phyloP scores from a whole-genome alignment of 2,797 vertebrate genomes.

The Pogoniulus pusillus region DNA sequence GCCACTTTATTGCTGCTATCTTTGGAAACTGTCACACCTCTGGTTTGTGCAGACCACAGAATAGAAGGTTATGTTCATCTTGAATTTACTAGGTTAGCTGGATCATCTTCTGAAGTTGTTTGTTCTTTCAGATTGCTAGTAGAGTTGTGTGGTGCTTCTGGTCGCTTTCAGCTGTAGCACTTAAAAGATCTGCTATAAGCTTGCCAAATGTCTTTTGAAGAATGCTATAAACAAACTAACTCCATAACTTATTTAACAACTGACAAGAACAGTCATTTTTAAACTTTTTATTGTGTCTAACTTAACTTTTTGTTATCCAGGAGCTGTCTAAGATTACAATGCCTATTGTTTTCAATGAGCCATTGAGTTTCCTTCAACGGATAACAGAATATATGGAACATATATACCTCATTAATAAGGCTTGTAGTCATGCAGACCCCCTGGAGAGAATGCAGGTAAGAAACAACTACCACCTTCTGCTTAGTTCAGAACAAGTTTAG shows the following conservation, averaged over 20 bases:
- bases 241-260: neutral
- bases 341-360: constrained; percentile 96
- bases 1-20: neutral
- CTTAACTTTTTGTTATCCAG: constrained; percentile 62
- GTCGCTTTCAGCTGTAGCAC: neutral
- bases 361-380: constrained; percentile 94
- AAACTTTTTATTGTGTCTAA: neutral
- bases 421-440: constrained; percentile 84
- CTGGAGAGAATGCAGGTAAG: constrained; percentile 92
- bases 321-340: constrained; percentile 98
- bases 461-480: neutral
- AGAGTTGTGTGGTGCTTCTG: neutral
- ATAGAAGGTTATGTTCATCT: neutral
- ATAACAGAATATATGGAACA: constrained; percentile 99
- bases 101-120: neutral
- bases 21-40: neutral
- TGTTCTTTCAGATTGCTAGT: neutral
- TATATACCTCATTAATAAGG: constrained; percentile 92
- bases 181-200: neutral
- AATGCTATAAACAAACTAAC: neutral
- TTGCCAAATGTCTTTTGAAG: neutral
- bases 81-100: neutral
- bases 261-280: neutral
- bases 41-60: neutral
- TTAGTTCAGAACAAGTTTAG: neutral